These are phyloP conservation scores for Porites lobata DNA, from an alignment of 92 coral and sea anemone genomes.

Conservation along the genomic window DNA sequence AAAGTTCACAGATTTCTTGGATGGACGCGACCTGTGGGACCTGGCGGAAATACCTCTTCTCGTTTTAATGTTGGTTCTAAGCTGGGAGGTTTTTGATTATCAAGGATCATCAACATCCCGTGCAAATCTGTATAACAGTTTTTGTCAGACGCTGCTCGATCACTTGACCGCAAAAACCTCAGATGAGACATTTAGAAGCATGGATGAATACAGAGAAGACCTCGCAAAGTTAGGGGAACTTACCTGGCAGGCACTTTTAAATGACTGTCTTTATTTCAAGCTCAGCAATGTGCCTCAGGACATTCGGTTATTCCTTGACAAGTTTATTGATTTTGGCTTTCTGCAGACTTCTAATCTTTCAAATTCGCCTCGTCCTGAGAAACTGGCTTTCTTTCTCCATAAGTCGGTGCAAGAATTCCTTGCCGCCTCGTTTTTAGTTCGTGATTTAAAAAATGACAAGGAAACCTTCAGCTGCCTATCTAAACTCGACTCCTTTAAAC, in stretches of 20 bases:
- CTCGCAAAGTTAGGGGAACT: slow-evolving; percentile 21
- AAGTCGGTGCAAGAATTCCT: slow-evolving; percentile 45
- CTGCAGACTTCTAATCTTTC: neutral
- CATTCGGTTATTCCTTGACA: neutral
- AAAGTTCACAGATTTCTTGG: neutral
- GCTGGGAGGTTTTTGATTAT: slow-evolving; percentile 18
- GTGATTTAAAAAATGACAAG: neutral
- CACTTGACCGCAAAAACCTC: slow-evolving; percentile 8
- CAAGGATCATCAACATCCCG: neutral
- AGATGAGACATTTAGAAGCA: neutral
- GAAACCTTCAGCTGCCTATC: neutral
- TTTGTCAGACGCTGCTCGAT: slow-evolving; percentile 24
- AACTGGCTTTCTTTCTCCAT: slow-evolving; percentile 22
- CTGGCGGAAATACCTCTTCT: slow-evolving; percentile 28
- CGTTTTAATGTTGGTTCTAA: neutral
- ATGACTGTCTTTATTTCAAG: slow-evolving; percentile 11
- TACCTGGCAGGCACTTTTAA: slow-evolving; percentile 31
- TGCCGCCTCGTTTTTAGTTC: slow-evolving; percentile 34
- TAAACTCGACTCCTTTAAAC: neutral
- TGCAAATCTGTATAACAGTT: neutral
- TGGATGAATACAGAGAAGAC: slow-evolving; percentile 13
- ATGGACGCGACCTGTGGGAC: neutral
- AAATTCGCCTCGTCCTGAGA: neutral
- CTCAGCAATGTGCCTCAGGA: slow-evolving; percentile 4
- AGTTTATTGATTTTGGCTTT: neutral